A percentile compares a stretch with the other conserved stretches of the same genome.
These are phyloP conservation scores for Sphaerodactylus townsendi DNA, from an alignment of 2,113 vertebrate species.

Conservation along the genomic window DNA sequence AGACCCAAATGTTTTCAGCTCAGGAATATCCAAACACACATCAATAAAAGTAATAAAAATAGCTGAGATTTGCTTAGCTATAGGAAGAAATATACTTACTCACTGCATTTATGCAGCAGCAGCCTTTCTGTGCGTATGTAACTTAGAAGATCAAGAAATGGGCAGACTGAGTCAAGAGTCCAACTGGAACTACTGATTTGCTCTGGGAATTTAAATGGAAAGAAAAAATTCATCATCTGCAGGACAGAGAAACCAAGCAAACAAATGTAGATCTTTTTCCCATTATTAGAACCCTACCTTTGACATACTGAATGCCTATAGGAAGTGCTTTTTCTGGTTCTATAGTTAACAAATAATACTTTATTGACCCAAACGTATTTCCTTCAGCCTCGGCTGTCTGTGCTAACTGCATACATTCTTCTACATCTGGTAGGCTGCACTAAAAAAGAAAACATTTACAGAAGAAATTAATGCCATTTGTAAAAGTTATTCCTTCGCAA, in stretches of 20 bases:
- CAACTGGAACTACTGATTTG: conserved; percentile 85
- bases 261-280: neutral
- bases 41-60: neutral
- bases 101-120: conserved; percentile 81
- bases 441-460: conserved; percentile 65
- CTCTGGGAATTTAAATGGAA: conserved; percentile 71
- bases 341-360: conserved; percentile 86
- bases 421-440: conserved; percentile 86
- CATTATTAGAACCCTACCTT: conserved; percentile 77
- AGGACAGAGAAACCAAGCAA: neutral
- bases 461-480: neutral
- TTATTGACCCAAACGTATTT: conserved; percentile 83
- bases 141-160: conserved; percentile 89
- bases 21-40: neutral
- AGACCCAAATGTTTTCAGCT: too few species aligned
- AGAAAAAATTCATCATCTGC: neutral
- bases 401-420: conserved; percentile 85
- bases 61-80: neutral
- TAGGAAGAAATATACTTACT: conserved; percentile 79
- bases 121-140: conserved; percentile 91
- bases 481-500: neutral
- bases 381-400: conserved; percentile 74
- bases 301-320: conserved; percentile 85
- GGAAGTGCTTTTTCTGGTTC: conserved; percentile 90
- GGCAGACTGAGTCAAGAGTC: conserved; percentile 84